Base-by-base conservation (phyloP, 2,113 vertebrate species). In the Corythornis cristatus region DNA sequence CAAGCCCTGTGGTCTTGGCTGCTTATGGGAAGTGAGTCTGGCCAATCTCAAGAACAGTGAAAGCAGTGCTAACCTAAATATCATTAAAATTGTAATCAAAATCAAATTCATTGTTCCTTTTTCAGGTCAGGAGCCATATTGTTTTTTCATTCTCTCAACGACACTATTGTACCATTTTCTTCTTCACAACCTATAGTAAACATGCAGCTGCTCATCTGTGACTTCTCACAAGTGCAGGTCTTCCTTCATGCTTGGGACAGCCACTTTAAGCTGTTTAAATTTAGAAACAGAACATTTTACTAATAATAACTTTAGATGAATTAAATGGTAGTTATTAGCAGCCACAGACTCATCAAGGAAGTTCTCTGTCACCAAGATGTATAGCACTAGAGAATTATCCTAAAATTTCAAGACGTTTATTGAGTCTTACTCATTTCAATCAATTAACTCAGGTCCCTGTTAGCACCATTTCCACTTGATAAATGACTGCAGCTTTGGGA, bases 311-410 rank as follows among this genome's bases (percentile, higher is more conserved):
- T 83, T 66, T 17, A 57, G 25, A n/a, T 78, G 28, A 77, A 88
- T 88, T 93, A 87, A 95, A 62, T 54, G 70, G 33, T 78, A 82
- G 61, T 79, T 87, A 91, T 86, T 95, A 85, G 45, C 56, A 80
- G 42, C 21, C 37, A n/a, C 26, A 26, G 51, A 58, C 15, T 60
- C 29, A 25, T 53, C 25, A 64, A 13, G 18, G 46, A 87, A n/a
- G 31, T 95, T 48, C 56, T 60, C 71, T 91, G 75, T 84, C 68
- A 70, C 20, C 14, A 75, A 72, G 51, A 83, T 60, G 67, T 85
- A 83, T 62, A 86, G 13, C 74, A 51, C 25, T 79, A 70, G 40
- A 78, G 79, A 70, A 21, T 66, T 93, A 43, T 65, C 93, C 83
- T 56, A 68, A 61, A 70, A 88, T 93, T 88, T 91, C 33, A 90